A percentile compares a stretch with the other conserved stretches of the same genome.
Evolutionary conservation across 2,888 invertebrate species (phyloP).

Genomic region (Tetrapedia diversipes): DNA sequence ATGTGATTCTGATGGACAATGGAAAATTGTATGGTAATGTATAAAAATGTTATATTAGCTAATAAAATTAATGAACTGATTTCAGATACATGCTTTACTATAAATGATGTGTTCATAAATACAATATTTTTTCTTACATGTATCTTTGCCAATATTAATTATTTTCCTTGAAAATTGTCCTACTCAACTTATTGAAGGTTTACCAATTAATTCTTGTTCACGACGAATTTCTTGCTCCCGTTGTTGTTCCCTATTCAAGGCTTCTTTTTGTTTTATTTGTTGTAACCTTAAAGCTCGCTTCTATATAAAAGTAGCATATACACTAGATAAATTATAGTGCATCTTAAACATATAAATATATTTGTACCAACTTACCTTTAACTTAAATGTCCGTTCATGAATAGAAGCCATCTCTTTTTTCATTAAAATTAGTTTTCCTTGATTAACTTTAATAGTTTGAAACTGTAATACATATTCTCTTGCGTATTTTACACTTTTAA

Average conservation of each 20-base stretch:
- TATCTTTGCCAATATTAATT: not conserved
- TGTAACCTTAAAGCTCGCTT: constrained; percentile 82
- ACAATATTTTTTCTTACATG: constrained; percentile 35
- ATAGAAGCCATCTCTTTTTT: constrained; percentile 82
- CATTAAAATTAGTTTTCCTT: constrained; percentile 81
- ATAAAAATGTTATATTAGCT: constrained; percentile 18
- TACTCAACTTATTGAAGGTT: constrained; percentile 63
- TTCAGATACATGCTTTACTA: constrained; percentile 83
- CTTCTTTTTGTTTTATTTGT: constrained; percentile 82
- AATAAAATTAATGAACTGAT: constrained; percentile 10
- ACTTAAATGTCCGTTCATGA: constrained; percentile 81
- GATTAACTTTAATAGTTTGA: constrained; percentile 80
- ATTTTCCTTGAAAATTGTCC: constrained; percentile 3
- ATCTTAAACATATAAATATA: not conserved
- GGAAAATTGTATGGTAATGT: constrained; percentile 82
- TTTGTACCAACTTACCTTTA: constrained; percentile 79
- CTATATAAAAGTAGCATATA: constrained; percentile 67
- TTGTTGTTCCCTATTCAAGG: constrained; percentile 76
- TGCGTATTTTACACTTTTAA: constrained; percentile 16
- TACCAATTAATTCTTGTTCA: constrained; percentile 79
- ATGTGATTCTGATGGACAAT: constrained; percentile 71
- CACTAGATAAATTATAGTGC: not conserved
- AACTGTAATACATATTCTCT: constrained; percentile 73
- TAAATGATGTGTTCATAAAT: constrained; percentile 86
- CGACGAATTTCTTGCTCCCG: constrained; percentile 78